Evolutionary conservation across 2,113 vertebrate genomes (phyloP).

Genomic region (Paedocypris sp.): DNA sequence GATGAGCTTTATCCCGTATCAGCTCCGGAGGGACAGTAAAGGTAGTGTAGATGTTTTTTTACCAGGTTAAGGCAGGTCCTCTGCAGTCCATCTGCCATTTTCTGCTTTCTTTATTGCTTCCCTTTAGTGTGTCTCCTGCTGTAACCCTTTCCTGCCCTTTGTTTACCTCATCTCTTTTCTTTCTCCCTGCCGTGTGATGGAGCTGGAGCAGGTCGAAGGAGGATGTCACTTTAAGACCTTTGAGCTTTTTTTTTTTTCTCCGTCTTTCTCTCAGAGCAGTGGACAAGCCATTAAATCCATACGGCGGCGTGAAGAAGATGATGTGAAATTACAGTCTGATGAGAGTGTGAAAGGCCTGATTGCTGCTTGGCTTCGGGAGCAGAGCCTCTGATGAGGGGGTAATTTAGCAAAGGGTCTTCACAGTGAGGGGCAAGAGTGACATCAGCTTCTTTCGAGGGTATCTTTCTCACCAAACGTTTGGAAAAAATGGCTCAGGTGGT

Average conservation of each 20-base stretch:
- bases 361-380: slow-evolving; percentile 8
- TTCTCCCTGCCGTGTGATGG: background rate
- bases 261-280: slow-evolving; percentile 11
- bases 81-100: background rate
- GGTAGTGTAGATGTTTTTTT: background rate
- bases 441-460: slow-evolving; percentile 32
- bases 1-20: background rate
- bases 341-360: slow-evolving; percentile 14
- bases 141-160: background rate
- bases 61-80: background rate
- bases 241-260: slow-evolving; percentile 8
- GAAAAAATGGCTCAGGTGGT: slow-evolving; percentile 17
- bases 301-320: slow-evolving; percentile 11
- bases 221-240: background rate
- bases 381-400: slow-evolving; percentile 31
- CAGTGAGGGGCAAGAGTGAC: slow-evolving; percentile 27
- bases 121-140: background rate
- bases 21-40: background rate
- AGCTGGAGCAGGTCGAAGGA: background rate
- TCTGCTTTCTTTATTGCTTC: background rate
- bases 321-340: slow-evolving; percentile 19
- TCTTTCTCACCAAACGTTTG: slow-evolving; percentile 20
- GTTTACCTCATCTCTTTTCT: slow-evolving; percentile 13
- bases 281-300: slow-evolving; percentile 27
- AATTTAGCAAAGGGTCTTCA: slow-evolving; percentile 32